A percentile compares a stretch with the other conserved stretches of the same genome.
Evolutionary conservation across 2,113 vertebrate genomes (phyloP).

Genomic region (Bucco capensis): DNA sequence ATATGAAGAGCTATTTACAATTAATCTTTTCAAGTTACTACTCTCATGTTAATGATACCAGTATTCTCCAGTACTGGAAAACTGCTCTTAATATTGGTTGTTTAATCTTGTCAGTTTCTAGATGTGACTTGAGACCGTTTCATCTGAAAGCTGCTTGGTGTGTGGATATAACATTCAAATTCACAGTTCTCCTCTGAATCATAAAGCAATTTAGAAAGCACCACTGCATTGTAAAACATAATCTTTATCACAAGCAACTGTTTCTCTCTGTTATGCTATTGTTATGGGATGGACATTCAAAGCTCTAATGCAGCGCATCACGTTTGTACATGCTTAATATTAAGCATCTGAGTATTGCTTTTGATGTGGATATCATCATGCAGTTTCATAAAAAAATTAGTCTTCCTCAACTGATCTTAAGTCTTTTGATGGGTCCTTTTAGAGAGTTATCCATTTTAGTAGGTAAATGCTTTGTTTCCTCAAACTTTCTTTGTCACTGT

Average conservation of each 20-base stretch:
- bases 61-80: neutral
- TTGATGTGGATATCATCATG: neutral
- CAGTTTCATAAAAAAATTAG: neutral
- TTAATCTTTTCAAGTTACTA: neutral
- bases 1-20: neutral
- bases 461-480: neutral
- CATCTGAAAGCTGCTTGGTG: neutral
- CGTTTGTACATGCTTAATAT: neutral
- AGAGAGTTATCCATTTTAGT: neutral
- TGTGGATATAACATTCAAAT: neutral
- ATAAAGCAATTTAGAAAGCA: neutral
- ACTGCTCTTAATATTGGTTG: neutral
- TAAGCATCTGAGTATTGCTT: neutral
- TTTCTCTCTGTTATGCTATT: neutral
- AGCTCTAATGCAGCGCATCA: fast-evolving
- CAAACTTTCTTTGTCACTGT: neutral
- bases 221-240: neutral
- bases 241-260: neutral
- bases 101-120: constrained; percentile 3
- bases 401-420: neutral
- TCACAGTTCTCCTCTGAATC: neutral
- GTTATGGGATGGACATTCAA: neutral
- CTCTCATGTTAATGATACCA: neutral
- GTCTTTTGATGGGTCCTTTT: neutral
- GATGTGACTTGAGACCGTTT: neutral